phyloP scores from a whole-genome alignment of 2,113 vertebrate genomes.

The Siphamia tubifer region DNA sequence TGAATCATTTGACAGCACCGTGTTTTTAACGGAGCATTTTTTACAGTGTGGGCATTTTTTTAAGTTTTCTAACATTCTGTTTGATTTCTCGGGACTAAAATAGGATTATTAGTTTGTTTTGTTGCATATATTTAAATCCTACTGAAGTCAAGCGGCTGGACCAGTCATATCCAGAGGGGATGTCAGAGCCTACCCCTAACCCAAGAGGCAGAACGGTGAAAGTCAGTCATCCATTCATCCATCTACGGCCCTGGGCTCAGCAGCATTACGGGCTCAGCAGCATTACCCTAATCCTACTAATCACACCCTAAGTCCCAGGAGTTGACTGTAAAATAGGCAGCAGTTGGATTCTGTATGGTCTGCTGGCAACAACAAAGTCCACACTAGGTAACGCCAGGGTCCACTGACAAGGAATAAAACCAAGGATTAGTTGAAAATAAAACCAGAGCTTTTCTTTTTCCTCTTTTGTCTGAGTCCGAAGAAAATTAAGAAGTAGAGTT shows the following conservation, averaged over 20 bases:
- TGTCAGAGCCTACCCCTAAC: no score
- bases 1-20: no score
- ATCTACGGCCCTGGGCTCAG: slow-evolving; percentile 11
- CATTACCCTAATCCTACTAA: slow-evolving; percentile 49
- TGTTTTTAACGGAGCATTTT: no score
- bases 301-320: neutral
- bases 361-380: slow-evolving; percentile 22
- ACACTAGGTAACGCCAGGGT: neutral
- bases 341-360: slow-evolving; percentile 11
- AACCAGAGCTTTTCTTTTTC: neutral
- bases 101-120: no score
- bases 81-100: no score
- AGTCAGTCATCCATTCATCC: slow-evolving; percentile 3
- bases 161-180: neutral
- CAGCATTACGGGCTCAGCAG: slow-evolving; percentile 40
- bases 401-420: slow-evolving; percentile 22
- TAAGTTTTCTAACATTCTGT: no score
- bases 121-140: no score
- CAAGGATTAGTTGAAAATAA: slow-evolving; percentile 15
- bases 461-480: neutral
- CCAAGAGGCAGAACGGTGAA: neutral
- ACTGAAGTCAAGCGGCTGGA: no score
- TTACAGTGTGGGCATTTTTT: no score
- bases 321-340: neutral
- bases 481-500: no score